These are phyloP conservation scores for Antennarius striatus DNA, from an alignment of 2,113 vertebrate genomes.

Conservation along the genomic window DNA sequence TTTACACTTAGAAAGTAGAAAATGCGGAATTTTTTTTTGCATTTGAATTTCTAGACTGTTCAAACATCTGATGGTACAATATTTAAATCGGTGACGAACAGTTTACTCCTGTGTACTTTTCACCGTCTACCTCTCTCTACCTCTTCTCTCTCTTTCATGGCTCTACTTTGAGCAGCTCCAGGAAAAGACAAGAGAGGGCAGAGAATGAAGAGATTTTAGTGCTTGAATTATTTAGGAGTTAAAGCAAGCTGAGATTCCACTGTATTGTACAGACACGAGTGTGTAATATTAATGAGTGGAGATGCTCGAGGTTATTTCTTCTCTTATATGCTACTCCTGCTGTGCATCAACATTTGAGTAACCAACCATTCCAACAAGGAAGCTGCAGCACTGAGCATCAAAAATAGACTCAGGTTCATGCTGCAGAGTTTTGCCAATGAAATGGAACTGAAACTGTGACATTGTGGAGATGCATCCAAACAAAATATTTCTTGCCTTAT, in stretches of 20 bases:
- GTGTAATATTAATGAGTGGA: slow-evolving; percentile 74
- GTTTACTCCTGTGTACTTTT: background rate
- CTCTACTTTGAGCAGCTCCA: slow-evolving; percentile 33
- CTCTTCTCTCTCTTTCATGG: background rate
- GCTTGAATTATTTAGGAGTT: slow-evolving; percentile 72
- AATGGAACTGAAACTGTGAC: no score
- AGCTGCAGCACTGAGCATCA: background rate
- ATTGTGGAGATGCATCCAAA: no score
- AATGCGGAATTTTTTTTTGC: no score
- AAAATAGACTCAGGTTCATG: background rate
- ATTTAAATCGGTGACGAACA: no score
- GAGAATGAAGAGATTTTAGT: slow-evolving; percentile 67
- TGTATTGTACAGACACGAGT: slow-evolving; percentile 62
- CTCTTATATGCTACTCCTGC: slow-evolving; percentile 17
- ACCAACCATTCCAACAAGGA: slow-evolving; percentile 33
- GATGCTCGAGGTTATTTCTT: slow-evolving; percentile 45
- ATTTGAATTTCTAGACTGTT: no score
- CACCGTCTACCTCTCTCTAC: slow-evolving; percentile 2
- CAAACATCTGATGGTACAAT: no score
- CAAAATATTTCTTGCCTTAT: background rate
- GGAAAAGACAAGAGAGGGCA: background rate
- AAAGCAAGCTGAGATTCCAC: slow-evolving; percentile 71
- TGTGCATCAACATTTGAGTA: slow-evolving; percentile 6
- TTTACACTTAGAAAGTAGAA: no score
- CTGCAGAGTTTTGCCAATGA: background rate